Evolutionary conservation across 2,113 vertebrate species (phyloP), one percentile per base, ranked within the genome.

Genomic region (Machaerirhynchus nigripectus): DNA sequence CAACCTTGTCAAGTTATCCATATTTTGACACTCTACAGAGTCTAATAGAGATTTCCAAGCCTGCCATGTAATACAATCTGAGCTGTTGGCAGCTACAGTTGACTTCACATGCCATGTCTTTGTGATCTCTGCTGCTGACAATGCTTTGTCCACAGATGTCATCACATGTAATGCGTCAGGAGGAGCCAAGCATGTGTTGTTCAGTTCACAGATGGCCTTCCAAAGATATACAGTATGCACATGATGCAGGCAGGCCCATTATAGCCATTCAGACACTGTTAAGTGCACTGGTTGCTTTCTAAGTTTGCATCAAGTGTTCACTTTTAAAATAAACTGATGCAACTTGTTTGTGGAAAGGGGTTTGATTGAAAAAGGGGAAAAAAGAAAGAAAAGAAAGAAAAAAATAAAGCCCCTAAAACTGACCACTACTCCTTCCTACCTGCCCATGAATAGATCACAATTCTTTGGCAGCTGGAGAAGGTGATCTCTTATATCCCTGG

Each of bases 101-200:
- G 76, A 47, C 55, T 80, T 88, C 60, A 67, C 63, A 63, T 59
- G 37, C 63, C 88, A 35, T 2, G 16, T 67, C 71, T 21, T 85
- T 83, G 75, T 92, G 80, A 94, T 77, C 83, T 89, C 42, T 81
- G 64, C 76, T 90, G 60, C 78, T 95, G 90, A 92, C 90, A 93
- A 86, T 90, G 84, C 50, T 93, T 97, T 30, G 68, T 90, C 93
- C 93, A 92, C 83, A 92, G 76, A 90, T 93, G 53, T 78, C 94
- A 89, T 70, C 30, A 52, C 6, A 10, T 40, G 59, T 44, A 93
- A 84, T 2, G 3, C 11, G 9, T 75, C 80, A 63, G 57, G 79
- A 87, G 77, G 39, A 74, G 64, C 33, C 44, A 95, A 59, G 0
- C 35, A 22, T 13, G 40, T 46, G 39, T 61, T 65, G 47, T 42